Base-by-base conservation (phyloP, 2,113 vertebrate species). In the Isichthys henryi region DNA sequence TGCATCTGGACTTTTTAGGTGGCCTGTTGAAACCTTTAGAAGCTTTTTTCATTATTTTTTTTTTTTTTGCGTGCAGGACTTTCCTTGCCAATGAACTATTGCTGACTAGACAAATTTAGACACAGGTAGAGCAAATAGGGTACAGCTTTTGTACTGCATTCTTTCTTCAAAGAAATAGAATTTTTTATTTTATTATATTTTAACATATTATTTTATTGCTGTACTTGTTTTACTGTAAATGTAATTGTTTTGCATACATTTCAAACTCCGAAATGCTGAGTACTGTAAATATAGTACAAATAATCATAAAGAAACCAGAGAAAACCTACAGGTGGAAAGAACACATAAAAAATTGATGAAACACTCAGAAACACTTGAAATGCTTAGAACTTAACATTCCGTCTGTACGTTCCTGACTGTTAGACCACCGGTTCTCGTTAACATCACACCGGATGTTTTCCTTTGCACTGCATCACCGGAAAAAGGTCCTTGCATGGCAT, bases 361-460 rank as follows among this genome's bases (percentile, higher is more conserved):
- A 52, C 50, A 48, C 8, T 48, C 46, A 52, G 11, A 52, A 15
- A 52, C 50, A 52, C 50, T 15, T 52, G 7, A 87, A 87, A 56
- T 87, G 52, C 52, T 87, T 53, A 35, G 5, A 56, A 13, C 5
- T 23, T 88, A 35, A 88, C 52, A 45, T 66, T 88, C 23, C n/a
- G 53, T 43, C 86, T 21, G 7, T 87, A 21, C 52, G 5, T 87
- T 58, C 86, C 15, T 43, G 53, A 43, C 8, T n/a, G 31, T 70
- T 31, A 87, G 23, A 31, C 52, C 86, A 58, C 52, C 43, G 19
- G 86, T 45, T 70, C 62, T 84, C 74, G 43, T 21, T 5, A 35
- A n/a, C 35, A 89, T 84, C 39, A 0, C 3, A 27, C 43, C 62
- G 31, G 35, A 88, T 88, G 77, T 89, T 89, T 62, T 89, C 77